Conservation (phyloP, 2,797 vertebrate genomes). For the Silurus aristotelis region DNA sequence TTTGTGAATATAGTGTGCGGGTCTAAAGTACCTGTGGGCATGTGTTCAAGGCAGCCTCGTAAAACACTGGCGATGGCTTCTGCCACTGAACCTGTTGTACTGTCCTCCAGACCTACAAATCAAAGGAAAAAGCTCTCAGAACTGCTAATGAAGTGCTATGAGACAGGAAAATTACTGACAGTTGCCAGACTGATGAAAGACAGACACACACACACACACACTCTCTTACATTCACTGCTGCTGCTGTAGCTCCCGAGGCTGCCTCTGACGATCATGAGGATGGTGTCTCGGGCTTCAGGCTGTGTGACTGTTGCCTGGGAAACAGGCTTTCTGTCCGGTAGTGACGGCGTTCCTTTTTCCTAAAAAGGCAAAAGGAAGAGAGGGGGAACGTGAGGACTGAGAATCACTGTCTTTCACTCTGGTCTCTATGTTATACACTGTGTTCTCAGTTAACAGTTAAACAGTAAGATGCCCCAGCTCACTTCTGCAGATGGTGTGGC, state of each 20-base stretch:
- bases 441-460: constrained; percentile 29
- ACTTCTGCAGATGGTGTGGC: constrained; percentile 82
- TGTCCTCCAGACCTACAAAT: constrained; percentile 88
- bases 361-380: constrained; percentile 60
- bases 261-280: constrained; percentile 95
- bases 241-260: constrained; percentile 97
- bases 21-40: constrained; percentile 79
- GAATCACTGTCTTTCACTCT: constrained; percentile 39
- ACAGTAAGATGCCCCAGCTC: constrained; percentile 47
- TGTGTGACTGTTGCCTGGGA: constrained; percentile 76
- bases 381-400: constrained; percentile 35
- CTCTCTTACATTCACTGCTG: constrained; percentile 92
- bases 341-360: constrained; percentile 79
- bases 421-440: constrained; percentile 26
- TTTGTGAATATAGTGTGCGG: background rate
- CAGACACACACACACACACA: constrained; percentile 8
- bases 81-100: constrained; percentile 89
- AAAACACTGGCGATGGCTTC: constrained; percentile 92
- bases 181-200: constrained; percentile 25
- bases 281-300: constrained; percentile 87
- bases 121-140: constrained; percentile 36
- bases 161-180: constrained; percentile 33
- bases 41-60: constrained; percentile 90
- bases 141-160: constrained; percentile 28
- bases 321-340: constrained; percentile 78